Evolutionary conservation across 2,888 invertebrate genomes (phyloP).

Genomic region (Drosophila neonasuta): DNA sequence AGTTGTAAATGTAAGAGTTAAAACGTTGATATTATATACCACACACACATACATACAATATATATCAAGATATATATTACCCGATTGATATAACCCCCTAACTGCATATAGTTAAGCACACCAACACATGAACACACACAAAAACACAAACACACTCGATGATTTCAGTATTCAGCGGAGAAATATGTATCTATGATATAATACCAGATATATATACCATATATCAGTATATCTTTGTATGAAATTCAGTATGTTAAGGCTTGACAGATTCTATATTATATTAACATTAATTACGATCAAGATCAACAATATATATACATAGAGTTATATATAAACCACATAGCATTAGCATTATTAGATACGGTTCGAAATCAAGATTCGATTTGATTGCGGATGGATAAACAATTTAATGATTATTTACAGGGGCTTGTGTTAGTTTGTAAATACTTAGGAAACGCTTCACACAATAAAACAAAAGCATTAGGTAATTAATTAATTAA

Average conservation of each 20-base stretch:
- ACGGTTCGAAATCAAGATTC: conserved; percentile 34
- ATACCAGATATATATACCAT: conserved; percentile 14
- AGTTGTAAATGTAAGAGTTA: conserved; percentile 67
- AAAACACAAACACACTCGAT: conserved; percentile 59
- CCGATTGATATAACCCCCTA: conserved; percentile 51
- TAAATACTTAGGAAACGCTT: conserved; percentile 61
- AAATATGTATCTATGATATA: conserved; percentile 48
- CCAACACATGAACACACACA: conserved; percentile 25
- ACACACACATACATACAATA: conserved; percentile 20
- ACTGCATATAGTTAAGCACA: conserved; percentile 26
- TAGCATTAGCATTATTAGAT: conserved; percentile 26
- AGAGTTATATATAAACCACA: conserved; percentile 10
- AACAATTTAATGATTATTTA: conserved; percentile 70
- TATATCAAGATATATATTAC: conserved; percentile 30
- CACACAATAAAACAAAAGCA: conserved; percentile 35
- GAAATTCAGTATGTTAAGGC: conserved; percentile 65
- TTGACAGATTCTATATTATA: conserved; percentile 73
- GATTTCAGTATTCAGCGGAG: conserved; percentile 76
- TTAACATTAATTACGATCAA: conserved; percentile 49
- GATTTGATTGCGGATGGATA: conserved; percentile 20
- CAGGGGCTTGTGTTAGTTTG: conserved; percentile 77
- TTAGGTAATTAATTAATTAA: conserved; percentile 50
- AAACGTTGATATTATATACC: conserved; percentile 76
- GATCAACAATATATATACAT: conserved; percentile 28
- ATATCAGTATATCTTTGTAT: conserved; percentile 43